Evolutionary conservation across 1,140 invertebrate species (phyloP).

Genomic region (Sitodiplosis mosellana): DNA sequence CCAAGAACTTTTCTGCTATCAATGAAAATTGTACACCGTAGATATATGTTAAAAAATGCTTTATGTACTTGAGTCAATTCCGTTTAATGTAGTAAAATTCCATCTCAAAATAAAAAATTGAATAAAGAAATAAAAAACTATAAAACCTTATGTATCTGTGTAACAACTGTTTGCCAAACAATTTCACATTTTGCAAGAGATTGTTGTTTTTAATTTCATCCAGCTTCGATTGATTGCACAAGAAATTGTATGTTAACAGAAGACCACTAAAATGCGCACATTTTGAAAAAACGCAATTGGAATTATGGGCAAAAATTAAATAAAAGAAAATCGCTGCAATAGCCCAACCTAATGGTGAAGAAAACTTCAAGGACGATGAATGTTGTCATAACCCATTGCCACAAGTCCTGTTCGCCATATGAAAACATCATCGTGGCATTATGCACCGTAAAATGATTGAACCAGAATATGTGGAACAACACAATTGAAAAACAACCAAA

Average conservation of each 20-base stretch:
- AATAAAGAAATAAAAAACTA: not conserved
- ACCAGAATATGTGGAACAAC: slow-evolving; percentile 21
- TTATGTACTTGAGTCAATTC: no score
- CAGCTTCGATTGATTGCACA: slow-evolving; percentile 17
- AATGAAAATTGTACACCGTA: no score
- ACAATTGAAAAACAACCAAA: slow-evolving; percentile 20
- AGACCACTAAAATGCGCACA: slow-evolving; percentile 13
- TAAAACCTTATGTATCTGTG: slow-evolving; percentile 19
- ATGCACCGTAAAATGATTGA: slow-evolving; percentile 20
- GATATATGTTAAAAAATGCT: no score
- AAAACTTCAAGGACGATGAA: slow-evolving; percentile 22
- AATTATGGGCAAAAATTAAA: not conserved
- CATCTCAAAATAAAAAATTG: no score
- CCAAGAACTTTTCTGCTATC: no score
- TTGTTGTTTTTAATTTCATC: slow-evolving; percentile 14
- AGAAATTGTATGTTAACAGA: slow-evolving; percentile 21
- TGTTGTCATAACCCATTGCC: slow-evolving; percentile 19
- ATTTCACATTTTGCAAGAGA: slow-evolving; percentile 11
- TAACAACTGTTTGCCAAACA: slow-evolving; percentile 18
- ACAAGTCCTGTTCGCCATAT: slow-evolving; percentile 15
- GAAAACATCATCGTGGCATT: slow-evolving; percentile 18
- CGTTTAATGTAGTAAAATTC: no score
- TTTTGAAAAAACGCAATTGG: not conserved
- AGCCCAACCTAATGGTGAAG: slow-evolving; percentile 21
- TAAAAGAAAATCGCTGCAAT: no score